These are phyloP conservation scores for Polyommatus iphigenia DNA, from an alignment of 2,888 invertebrate genomes.

Conservation along the genomic window DNA sequence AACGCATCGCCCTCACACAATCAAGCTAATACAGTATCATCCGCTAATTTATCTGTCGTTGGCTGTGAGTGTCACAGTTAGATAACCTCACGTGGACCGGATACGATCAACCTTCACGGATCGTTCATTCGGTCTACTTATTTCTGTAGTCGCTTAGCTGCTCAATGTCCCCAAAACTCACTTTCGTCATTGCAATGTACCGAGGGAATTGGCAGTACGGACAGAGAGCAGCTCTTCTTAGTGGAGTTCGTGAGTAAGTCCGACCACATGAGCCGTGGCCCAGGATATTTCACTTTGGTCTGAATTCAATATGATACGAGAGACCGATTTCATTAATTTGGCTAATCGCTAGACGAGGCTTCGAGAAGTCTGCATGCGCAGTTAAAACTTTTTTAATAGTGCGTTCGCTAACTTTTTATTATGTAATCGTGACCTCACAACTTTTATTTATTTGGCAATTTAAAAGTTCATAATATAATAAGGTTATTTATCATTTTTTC, in stretches of 20 bases:
- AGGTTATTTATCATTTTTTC: background rate
- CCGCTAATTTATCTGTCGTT: conserved; percentile 80
- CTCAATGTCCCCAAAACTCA: conserved; percentile 50
- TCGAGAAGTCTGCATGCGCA: conserved; percentile 21
- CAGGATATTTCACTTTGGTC: conserved; percentile 35
- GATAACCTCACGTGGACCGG: conserved; percentile 58
- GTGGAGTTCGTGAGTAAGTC: conserved; percentile 38
- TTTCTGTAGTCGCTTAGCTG: conserved; percentile 57
- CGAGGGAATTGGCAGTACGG: conserved; percentile 43
- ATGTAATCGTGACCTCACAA: conserved; percentile 18
- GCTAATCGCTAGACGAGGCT: background rate
- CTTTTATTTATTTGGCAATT: conserved; percentile 1
- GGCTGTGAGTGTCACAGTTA: conserved; percentile 82
- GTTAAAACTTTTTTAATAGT: conserved; percentile 23
- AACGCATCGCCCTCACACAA: conserved; percentile 77
- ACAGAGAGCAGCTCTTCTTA: conserved; percentile 55
- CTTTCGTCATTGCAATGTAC: conserved; percentile 35
- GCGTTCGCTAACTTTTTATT: conserved; percentile 17
- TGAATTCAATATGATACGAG: conserved; percentile 10
- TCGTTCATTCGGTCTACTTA: conserved; percentile 56
- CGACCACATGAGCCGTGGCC: conserved; percentile 36
- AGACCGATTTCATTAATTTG: background rate
- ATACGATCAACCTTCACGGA: conserved; percentile 38
- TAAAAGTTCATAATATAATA: conserved; percentile 2
- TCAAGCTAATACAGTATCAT: conserved; percentile 74